Evolutionary conservation across 2,888 invertebrate genomes (phyloP).

Genomic region (Oxycera nigricornis): DNA sequence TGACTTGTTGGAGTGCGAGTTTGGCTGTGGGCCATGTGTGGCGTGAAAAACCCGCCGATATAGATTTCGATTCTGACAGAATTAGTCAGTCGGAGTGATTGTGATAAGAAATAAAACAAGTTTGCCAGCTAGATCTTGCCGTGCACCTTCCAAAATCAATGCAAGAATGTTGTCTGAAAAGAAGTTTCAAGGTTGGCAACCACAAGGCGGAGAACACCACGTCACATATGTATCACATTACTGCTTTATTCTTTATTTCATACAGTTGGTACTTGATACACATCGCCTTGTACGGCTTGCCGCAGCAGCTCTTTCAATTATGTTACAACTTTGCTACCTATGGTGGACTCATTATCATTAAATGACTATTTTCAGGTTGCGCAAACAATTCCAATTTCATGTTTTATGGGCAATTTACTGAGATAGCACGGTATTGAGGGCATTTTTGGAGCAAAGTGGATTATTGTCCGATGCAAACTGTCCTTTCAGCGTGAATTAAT

Average conservation of each 20-base stretch:
- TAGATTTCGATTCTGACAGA: not conserved
- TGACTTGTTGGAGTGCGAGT: not conserved
- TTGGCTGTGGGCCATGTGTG: not conserved
- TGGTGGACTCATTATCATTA: not conserved
- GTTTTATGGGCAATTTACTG: no score
- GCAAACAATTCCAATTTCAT: no score
- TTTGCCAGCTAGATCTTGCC: constrained; percentile 18
- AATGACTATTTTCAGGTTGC: not conserved
- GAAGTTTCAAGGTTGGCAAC: constrained; percentile 36
- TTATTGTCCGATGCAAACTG: no score
- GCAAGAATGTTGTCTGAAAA: constrained; percentile 38
- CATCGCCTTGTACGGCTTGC: constrained; percentile 4
- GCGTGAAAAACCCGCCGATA: not conserved
- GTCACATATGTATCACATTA: not conserved
- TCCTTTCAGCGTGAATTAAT: no score
- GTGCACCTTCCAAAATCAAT: constrained; percentile 38
- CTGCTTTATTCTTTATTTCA: not conserved
- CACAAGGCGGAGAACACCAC: not conserved
- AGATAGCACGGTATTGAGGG: no score
- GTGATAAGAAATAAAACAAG: constrained; percentile 21
- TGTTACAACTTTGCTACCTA: not conserved
- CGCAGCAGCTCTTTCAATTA: not conserved
- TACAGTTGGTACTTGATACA: not conserved
- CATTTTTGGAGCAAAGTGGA: no score
- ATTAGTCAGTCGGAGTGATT: not conserved